These are phyloP conservation scores for Fragariocoptes setiger DNA, from an alignment of 1,140 invertebrate species.

Conservation along the genomic window DNA sequence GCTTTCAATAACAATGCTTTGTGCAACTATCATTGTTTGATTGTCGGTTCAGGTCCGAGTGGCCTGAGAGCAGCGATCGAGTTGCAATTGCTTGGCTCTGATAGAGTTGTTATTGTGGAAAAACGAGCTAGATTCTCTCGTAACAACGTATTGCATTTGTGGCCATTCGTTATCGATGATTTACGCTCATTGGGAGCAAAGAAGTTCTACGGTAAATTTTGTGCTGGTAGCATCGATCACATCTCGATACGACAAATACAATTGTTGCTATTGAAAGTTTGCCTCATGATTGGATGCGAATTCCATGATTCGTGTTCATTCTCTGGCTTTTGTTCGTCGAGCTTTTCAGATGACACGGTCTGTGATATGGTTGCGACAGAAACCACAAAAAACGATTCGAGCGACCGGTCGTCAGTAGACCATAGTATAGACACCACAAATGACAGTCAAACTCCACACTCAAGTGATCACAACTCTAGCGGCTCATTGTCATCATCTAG, in stretches of 20 bases:
- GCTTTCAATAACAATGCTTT: conserved; percentile 3
- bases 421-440: neutral
- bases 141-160: conserved; percentile 92
- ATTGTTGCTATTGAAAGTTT: conserved; percentile 35
- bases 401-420: neutral
- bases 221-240: conserved; percentile 24
- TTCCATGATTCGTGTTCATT: conserved; percentile 74
- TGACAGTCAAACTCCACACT: neutral
- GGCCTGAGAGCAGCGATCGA: conserved; percentile 81
- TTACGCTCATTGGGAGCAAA: conserved; percentile 73
- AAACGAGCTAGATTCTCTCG: conserved; percentile 65
- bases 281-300: conserved; percentile 77
- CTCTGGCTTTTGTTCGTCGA: conserved; percentile 22
- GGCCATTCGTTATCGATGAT: conserved; percentile 95
- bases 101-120: conserved; percentile 53
- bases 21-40: conserved; percentile 19
- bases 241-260: conserved; percentile 13
- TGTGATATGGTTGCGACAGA: neutral
- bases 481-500: neutral
- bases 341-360: too few relatives aligned
- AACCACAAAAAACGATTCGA: neutral
- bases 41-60: conserved; percentile 81
- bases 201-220: conserved; percentile 97
- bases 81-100: conserved; percentile 70
- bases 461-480: neutral